These are phyloP conservation scores for Austrolebias charrua DNA, from an alignment of 2,797 vertebrate genomes.

Conservation along the genomic window DNA sequence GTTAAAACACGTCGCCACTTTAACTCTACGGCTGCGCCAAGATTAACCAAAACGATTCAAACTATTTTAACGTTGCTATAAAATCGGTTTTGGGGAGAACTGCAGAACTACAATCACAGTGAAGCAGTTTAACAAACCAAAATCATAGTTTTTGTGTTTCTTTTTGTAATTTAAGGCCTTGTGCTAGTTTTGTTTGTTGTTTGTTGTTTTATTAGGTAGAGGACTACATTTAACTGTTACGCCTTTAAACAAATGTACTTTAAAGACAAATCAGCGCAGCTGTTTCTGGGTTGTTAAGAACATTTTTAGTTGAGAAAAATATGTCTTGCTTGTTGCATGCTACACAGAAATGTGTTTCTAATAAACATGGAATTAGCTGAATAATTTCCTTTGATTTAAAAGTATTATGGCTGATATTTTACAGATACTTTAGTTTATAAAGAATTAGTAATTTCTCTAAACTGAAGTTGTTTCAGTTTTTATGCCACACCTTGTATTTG, in stretches of 20 bases:
- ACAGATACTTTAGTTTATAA: neutral
- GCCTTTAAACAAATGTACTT: conserved; percentile 4
- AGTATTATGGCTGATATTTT: neutral
- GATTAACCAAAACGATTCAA: no score
- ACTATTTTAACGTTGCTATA: no score
- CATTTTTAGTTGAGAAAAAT: conserved; percentile 6
- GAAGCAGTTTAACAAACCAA: conserved; percentile 20
- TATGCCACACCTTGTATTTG: neutral
- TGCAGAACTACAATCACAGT: neutral
- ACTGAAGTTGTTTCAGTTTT: neutral
- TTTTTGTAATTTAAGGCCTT: conserved; percentile 18
- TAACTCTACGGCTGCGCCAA: no score
- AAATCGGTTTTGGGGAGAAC: neutral
- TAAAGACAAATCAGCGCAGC: neutral
- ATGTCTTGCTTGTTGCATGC: conserved; percentile 39
- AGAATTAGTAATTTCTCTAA: conserved; percentile 20
- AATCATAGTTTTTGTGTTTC: conserved; percentile 10
- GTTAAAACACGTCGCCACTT: neutral
- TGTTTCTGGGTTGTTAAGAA: conserved; percentile 1
- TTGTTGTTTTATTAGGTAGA: conserved; percentile 12
- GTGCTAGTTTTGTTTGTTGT: conserved; percentile 17
- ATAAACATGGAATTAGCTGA: conserved; percentile 21
- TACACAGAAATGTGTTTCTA: conserved; percentile 18
- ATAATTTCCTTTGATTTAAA: conserved; percentile 15
- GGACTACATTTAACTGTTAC: conserved; percentile 35